Conservation (phyloP, 2,797 vertebrate genomes). For the Epinephelus coioides region DNA sequence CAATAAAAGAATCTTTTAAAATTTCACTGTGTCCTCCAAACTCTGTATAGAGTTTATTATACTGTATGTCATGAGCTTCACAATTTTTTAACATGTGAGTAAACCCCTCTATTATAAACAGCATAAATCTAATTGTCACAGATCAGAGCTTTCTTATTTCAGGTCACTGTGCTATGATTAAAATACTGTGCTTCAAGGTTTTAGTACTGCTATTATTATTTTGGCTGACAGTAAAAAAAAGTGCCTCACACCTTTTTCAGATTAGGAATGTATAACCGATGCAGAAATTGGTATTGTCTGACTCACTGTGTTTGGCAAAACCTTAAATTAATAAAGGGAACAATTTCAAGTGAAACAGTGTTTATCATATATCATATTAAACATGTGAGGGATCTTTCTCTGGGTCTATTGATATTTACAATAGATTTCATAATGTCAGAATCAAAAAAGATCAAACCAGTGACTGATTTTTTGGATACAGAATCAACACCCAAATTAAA, state of each 20-base stretch:
- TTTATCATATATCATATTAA: not conserved
- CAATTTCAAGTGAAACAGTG: not conserved
- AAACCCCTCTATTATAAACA: slow-evolving; percentile 2
- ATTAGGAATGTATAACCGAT: not conserved
- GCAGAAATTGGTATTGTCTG: too few relatives aligned
- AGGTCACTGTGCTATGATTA: slow-evolving; percentile 7
- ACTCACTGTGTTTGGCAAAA: not conserved
- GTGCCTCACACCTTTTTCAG: not conserved
- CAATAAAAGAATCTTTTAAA: not conserved
- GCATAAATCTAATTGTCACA: slow-evolving; percentile 17
- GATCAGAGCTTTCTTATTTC: slow-evolving; percentile 22
- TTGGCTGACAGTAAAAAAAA: not conserved
- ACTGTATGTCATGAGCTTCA: not conserved
- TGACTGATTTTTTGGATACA: too few relatives aligned
- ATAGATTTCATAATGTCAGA: not conserved
- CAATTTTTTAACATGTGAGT: not conserved
- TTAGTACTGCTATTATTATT: not conserved
- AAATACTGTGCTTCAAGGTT: not conserved
- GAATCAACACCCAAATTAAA: too few relatives aligned
- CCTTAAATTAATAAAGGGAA: not conserved
- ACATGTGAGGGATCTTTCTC: not conserved
- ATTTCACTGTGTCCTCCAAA: not conserved
- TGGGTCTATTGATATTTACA: not conserved
- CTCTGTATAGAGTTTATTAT: too few relatives aligned
- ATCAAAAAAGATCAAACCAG: too few relatives aligned